Conservation (phyloP, 2,797 vertebrate genomes). For the Cephalopachus bancanus region DNA sequence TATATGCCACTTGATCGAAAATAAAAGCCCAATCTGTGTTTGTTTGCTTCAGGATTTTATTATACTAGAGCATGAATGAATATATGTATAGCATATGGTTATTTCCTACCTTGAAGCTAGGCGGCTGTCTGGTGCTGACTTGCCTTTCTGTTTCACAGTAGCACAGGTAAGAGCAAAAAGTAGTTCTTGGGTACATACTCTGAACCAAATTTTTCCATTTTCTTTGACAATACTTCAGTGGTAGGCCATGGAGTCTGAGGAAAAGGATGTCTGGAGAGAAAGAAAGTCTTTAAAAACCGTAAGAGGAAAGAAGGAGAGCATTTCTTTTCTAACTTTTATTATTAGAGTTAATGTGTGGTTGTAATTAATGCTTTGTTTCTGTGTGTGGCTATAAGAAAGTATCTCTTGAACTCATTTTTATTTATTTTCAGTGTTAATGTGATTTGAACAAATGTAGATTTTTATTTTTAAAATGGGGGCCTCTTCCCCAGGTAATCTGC, state of each 20-base stretch:
- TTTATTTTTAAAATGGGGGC: not conserved
- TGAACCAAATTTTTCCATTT: not conserved
- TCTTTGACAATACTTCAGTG: not conserved
- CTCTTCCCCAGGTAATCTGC: not conserved
- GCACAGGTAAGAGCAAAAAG: not conserved
- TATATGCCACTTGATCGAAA: not conserved
- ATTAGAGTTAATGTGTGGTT: not conserved
- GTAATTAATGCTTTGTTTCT: slow-evolving; percentile 42
- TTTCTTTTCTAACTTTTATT: not conserved
- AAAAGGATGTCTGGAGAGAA: not conserved
- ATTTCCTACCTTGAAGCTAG: not conserved
- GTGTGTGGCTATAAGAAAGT: not conserved
- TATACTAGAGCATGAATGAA: not conserved
- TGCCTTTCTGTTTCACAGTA: not conserved
- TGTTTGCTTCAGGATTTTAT: not conserved
- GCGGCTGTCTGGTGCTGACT: not conserved
- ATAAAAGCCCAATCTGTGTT: not conserved
- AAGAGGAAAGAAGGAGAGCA: not conserved
- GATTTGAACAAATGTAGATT: not conserved
- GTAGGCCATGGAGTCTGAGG: not conserved
- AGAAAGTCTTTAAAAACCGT: not conserved
- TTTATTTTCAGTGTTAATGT: not conserved
- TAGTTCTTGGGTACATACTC: fast-evolving
- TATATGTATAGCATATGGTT: not conserved
- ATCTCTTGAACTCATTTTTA: not conserved